Evolutionary conservation across 2,888 invertebrate genomes (phyloP).

Genomic region (Drosophila barbarae): DNA sequence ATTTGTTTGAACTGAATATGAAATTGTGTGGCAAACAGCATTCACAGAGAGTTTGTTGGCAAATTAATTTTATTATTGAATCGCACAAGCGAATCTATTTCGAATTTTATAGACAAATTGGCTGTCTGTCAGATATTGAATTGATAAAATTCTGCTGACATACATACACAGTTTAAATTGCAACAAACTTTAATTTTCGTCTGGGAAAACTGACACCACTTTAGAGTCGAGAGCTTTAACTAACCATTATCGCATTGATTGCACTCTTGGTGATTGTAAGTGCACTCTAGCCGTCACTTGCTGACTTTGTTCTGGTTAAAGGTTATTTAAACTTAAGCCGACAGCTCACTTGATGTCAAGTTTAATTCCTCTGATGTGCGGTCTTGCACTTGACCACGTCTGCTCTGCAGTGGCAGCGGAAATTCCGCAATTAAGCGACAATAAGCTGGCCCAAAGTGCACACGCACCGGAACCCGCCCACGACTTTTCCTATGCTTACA

Average conservation of each 20-base stretch:
- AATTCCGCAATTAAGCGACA: conserved; percentile 67
- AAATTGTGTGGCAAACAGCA: conserved; percentile 5
- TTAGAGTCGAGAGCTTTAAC: neutral
- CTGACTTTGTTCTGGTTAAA: conserved; percentile 8
- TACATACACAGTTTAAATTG: conserved; percentile 3
- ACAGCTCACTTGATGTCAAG: conserved; percentile 42
- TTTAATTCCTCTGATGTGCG: conserved; percentile 32
- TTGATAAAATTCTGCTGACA: neutral
- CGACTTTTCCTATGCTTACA: conserved; percentile 20
- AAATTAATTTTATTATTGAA: conserved; percentile 3
- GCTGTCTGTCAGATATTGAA: neutral
- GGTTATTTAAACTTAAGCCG: conserved; percentile 20
- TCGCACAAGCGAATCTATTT: neutral
- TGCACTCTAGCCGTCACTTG: conserved; percentile 16
- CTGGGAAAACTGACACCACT: neutral
- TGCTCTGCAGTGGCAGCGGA: conserved; percentile 40
- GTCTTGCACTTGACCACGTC: conserved; percentile 49
- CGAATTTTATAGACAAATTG: conserved; percentile 13
- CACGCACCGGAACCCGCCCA: conserved; percentile 34
- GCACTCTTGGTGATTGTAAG: conserved; percentile 18
- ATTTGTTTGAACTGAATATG: neutral
- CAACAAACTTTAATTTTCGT: neutral
- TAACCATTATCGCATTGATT: conserved; percentile 15
- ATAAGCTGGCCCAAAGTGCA: conserved; percentile 62
- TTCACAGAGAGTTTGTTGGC: neutral